phyloP scores from a whole-genome alignment of 2,888 invertebrate species.

The Caenorhabditis sp. region DNA sequence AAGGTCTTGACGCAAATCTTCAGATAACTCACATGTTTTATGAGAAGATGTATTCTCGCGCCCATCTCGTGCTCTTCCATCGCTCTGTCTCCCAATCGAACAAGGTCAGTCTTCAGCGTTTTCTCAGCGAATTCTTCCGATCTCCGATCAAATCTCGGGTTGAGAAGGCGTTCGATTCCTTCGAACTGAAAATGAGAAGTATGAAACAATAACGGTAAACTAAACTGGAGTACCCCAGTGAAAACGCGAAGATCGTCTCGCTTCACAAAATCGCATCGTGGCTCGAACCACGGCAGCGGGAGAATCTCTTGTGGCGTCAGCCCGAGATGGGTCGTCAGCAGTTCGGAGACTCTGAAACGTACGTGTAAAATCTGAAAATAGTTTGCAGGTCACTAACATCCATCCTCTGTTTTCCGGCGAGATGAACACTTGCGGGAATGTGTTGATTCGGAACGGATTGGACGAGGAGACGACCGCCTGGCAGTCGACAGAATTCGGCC shows the following conservation, averaged over 20 bases:
- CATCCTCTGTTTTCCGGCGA: slow-evolving; percentile 87
- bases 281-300: slow-evolving; percentile 87
- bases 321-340: slow-evolving; percentile 84
- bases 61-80: slow-evolving; percentile 84
- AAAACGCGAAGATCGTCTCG: slow-evolving; percentile 26
- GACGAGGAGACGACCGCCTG: slow-evolving; percentile 63
- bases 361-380: no score
- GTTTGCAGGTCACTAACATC: slow-evolving; percentile 57
- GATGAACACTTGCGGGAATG: slow-evolving; percentile 83
- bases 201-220: background rate
- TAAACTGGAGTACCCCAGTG: no score
- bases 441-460: slow-evolving; percentile 65
- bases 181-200: slow-evolving; percentile 23
- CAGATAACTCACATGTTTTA: slow-evolving; percentile 83
- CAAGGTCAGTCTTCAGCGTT: slow-evolving; percentile 58
- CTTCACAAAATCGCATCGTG: slow-evolving; percentile 82
- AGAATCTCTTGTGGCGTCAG: slow-evolving; percentile 84
- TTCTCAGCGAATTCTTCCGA: slow-evolving; percentile 48
- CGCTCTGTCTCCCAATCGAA: slow-evolving; percentile 61
- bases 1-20: no score
- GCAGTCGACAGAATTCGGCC: slow-evolving; percentile 68
- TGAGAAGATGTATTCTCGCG: slow-evolving; percentile 86
- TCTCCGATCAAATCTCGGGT: slow-evolving; percentile 32
- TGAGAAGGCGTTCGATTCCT: slow-evolving; percentile 44
- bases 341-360: slow-evolving; percentile 80